A percentile compares a stretch with the other conserved stretches of the same genome.
These are phyloP conservation scores for Chionomys nivalis DNA, from an alignment of 2,113 vertebrate species.

Conservation along the genomic window DNA sequence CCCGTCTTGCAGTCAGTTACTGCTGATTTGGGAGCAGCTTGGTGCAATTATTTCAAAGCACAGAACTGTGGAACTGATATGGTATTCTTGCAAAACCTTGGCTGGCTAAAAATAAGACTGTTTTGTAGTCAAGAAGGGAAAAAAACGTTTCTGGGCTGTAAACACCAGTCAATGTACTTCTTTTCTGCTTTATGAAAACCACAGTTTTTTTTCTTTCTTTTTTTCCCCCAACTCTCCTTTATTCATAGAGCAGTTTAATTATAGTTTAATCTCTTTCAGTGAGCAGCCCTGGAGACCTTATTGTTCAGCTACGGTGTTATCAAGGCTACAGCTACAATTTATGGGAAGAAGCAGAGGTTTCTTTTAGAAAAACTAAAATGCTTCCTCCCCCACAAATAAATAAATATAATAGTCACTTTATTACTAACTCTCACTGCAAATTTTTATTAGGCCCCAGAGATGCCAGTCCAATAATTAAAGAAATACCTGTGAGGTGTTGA, in stretches of 20 bases:
- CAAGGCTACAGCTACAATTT: conserved; percentile 84
- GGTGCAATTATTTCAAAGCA: conserved; percentile 85
- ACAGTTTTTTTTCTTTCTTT: conserved; percentile 78
- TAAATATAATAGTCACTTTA: conserved; percentile 81
- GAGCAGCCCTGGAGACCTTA: conserved; percentile 84
- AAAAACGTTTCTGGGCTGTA: conserved; percentile 81
- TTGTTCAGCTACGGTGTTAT: conserved; percentile 84
- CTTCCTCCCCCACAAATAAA: conserved; percentile 61
- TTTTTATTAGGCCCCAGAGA: conserved; percentile 84
- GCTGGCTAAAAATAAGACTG: conserved; percentile 87
- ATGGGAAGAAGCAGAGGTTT: conserved; percentile 81
- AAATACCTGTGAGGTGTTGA: conserved; percentile 83
- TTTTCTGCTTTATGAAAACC: conserved; percentile 87
- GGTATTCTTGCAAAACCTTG: conserved; percentile 82
- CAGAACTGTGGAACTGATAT: conserved; percentile 85
- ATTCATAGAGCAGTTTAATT: conserved; percentile 86
- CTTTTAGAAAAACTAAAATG: conserved; percentile 81
- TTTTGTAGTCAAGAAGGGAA: conserved; percentile 81
- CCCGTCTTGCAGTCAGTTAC: conserved; percentile 82
- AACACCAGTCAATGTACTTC: conserved; percentile 86
- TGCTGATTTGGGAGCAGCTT: conserved; percentile 84
- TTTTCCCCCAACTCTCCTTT: conserved; percentile 69
- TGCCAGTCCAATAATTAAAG: conserved; percentile 84
- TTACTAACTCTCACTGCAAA: conserved; percentile 81
- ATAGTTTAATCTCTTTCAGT: conserved; percentile 88